Conservation (phyloP, 1,140 invertebrate species). For the Metopolophium dirhodum region DNA sequence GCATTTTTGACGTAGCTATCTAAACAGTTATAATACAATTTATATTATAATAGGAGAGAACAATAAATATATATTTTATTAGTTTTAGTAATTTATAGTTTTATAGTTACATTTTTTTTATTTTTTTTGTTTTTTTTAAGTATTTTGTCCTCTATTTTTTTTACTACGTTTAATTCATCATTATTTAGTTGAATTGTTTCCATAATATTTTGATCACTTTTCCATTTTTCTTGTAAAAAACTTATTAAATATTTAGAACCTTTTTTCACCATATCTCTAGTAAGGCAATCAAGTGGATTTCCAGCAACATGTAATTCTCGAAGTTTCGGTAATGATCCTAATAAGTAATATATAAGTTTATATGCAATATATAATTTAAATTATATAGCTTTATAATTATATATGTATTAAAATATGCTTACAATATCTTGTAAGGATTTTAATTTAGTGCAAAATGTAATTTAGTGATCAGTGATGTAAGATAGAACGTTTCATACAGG, state of each 20-base stretch:
- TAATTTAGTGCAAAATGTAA: too few relatives aligned
- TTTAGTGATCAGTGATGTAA: too few relatives aligned
- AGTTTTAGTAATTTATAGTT: not conserved
- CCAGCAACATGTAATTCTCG: constrained; percentile 40
- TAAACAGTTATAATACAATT: not conserved
- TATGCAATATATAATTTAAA: too few relatives aligned
- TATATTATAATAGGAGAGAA: not conserved
- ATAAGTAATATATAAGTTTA: not conserved
- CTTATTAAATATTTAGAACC: constrained; percentile 50
- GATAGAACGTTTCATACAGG: too few relatives aligned
- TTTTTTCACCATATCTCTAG: constrained; percentile 39
- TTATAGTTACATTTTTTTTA: constrained; percentile 30
- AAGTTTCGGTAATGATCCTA: constrained; percentile 42
- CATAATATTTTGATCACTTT: not conserved
- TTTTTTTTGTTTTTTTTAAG: not conserved
- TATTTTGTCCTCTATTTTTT: not conserved
- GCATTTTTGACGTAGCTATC: constrained; percentile 15
- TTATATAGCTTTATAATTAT: too few relatives aligned
- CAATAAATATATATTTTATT: not conserved
- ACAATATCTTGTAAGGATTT: too few relatives aligned
- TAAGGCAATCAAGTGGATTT: constrained; percentile 32
- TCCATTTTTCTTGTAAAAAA: constrained; percentile 45
- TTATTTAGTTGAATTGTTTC: not conserved
- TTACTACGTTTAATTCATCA: not conserved
- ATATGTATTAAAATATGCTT: not conserved